Evolutionary conservation across 2,888 invertebrate species (phyloP), one percentile per base, ranked within the genome.

Genomic region (Steromphala cineraria): DNA sequence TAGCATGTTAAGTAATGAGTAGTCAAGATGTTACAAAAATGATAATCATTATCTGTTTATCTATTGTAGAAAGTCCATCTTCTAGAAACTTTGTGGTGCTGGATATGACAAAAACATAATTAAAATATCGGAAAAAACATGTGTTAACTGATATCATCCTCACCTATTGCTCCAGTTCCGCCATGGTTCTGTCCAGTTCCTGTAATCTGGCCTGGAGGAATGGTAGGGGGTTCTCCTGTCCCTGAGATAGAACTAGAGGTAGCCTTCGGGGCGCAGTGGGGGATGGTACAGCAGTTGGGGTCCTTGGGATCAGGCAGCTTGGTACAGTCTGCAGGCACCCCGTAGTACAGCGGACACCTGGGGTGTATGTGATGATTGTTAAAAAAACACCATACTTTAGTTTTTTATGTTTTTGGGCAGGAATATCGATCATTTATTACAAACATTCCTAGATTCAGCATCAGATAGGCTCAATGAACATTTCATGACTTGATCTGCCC

Each of bases 291-390:
- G 53, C 89, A 89, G 4, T 80, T 81, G 0, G 89, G 89, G 78
- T 89, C 89, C 78, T 86, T 86, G 24, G 87, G 86, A 80, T 89
- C 89, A 28, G 87, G 82, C 13, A 87, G 86, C 80, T 83, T 80
- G 0, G 79, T 79, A 77, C 89, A 89, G 8, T 79, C 79, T 28
- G 81, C 78, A 19, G 87, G 87, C 15, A 87, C 84, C 75, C 86
- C 87, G 81, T 85, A 83, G 80, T 87, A 89, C 71, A 86, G 83
- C 74, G 87, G 87, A 80, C 89, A 89, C 82, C 89, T 88, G 79
- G 1, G 75, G 36, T 4, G 36, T 4, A 36, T 4, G 36, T 2
- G 36, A 36, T 36, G 7, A 36, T 36, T 36, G 4, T 36, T 36
- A 36, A 36, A 4, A 2, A 36, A 36, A 36, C 7, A 36, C 2